Base-by-base conservation (phyloP, 2,113 vertebrate species). In the Chloropsis hardwickii region DNA sequence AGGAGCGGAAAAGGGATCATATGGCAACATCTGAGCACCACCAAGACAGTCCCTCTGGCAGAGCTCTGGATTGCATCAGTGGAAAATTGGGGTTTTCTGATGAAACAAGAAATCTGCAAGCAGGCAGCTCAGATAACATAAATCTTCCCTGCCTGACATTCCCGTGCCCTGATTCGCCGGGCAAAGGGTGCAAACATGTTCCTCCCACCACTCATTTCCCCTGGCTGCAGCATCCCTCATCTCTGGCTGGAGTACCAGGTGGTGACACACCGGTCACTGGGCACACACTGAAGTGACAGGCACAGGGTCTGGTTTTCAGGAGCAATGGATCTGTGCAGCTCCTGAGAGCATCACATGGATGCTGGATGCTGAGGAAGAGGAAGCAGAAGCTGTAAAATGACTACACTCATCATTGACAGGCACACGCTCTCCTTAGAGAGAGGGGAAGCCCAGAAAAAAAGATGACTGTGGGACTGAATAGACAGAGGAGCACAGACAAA, bases 341-440 rank as follows among this genome's bases (percentile, higher is more conserved):
- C 57, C 57, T 33, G 3, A n/a, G 54, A 71, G 65, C 60, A 70
- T 37, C 69, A 35, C 10, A 1, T 25, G n/a, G 42, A n/a, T 14
- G 24, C 51, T 66, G 66, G 56, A 44, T 54, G 44, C 60, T 23
- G 56, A 79, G 73, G 64, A 77, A 76, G 33, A 48, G 77, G 40
- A 86, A 76, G 57, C 35, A 82, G 57, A 82, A 58, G 50, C 72
- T 91, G 72, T 69, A 37, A 64, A 80, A 69, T 47, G 7, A n/a
- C 35, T 51, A 13, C 37, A 10, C 6, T 45, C n/a, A 8, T 84
- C 65, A 53, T 1, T 62, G 37, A 53, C 18, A 13, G 20, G 54
- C 2, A 2, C 2, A 8, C 33, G 47, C 16, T 27, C 58, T 21
- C 48, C 9, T 2, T 2, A 51, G 28, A 60, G 29, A 2, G n/a